Base-by-base conservation (phyloP, 2,888 invertebrate species). In the Apodemia mormo region DNA sequence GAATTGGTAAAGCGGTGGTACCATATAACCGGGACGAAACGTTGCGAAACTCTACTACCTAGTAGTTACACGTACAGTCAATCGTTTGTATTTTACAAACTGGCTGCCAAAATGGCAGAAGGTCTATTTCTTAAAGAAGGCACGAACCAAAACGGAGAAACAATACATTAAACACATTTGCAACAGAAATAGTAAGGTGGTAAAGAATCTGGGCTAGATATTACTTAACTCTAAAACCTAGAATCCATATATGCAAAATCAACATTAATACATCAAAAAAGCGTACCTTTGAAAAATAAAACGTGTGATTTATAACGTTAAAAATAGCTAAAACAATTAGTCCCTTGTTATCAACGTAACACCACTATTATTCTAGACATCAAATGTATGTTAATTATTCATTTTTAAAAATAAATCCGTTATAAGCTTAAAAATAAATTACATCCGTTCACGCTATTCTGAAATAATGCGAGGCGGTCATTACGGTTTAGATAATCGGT, bases 401-500 rank as follows among this genome's bases (percentile, higher is more conserved):
- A 58, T 30, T 30, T 43, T 29, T 58, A 58, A 58, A 58, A 22
- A 58, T 58, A 58, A 58, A 58, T 58, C 9, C 56, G 56, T 30
- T 22, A 29, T 58, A 22, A 58, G 10, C 29, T 58, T 58, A 9
- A 58, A 58, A 58, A 58, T 58, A 58, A 58, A 58, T 58, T 58
- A 29, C 9, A 22, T 29, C 56, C 52, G 58, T 71, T 71, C 74
- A 71, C 72, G 75, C 70, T 65, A 72, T 37, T 69, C 54, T 14
- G 14, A 49, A 69, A 70, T 74, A 74, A 74, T 73, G 75, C 74
- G 65, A 74, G 54, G 52, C 58, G 9, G 75, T 58, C 70, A 75
- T 75, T 75, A 74, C 70, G 75, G 73, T 71, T 70, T 74, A 74
- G 74, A 74, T 75, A 74, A 54, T 56, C 22, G 56, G 10, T n/a